Evolutionary conservation across 2,888 invertebrate species (phyloP), one percentile per base, ranked within the genome.

Genomic region (Ectemnius continuus): DNA sequence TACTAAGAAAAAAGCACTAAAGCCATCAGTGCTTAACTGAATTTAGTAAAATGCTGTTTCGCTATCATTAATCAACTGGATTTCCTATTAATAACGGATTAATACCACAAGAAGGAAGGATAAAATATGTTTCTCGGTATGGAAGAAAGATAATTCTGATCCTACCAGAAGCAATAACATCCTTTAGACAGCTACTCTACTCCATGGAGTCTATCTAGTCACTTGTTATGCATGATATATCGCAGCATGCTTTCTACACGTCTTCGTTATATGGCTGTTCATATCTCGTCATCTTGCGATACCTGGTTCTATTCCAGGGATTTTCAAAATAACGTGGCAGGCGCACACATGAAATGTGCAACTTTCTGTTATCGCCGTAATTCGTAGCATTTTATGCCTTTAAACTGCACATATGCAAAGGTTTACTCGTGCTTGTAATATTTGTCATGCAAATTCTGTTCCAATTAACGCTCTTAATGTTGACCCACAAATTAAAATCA

Each of bases 141-240:
- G 14, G 52, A 81, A 82, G 82, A 83, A 83, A 79, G 84, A 80
- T 80, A 81, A 82, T 81, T 81, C 78, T 81, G 80, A 83, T 83
- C 78, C 76, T 73, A 76, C 70, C 80, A 78, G 69, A 70, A 63
- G 71, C 76, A 75, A 81, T 81, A 81, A 76, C 77, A 82, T 82
- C 77, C 75, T 69, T 80, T 80, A 81, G 84, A 84, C 82, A 84
- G 80, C 70, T 82, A 75, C 78, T 73, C 79, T 78, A 75, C 75
- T 83, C 82, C 82, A 84, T 78, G 82, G 79, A 84, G 81, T 80
- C 83, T 78, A 82, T 77, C 76, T 74, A 81, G 78, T 83, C 86
- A 85, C 85, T 87, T 86, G 85, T 83, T 88, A 88, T 87, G 87
- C 87, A 87, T 88, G 88, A 87, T 87, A 87, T 86, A 88, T 86